These are phyloP conservation scores for Pseudolaguvia tuberculata DNA, from an alignment of 2,113 vertebrate genomes.

Conservation along the genomic window DNA sequence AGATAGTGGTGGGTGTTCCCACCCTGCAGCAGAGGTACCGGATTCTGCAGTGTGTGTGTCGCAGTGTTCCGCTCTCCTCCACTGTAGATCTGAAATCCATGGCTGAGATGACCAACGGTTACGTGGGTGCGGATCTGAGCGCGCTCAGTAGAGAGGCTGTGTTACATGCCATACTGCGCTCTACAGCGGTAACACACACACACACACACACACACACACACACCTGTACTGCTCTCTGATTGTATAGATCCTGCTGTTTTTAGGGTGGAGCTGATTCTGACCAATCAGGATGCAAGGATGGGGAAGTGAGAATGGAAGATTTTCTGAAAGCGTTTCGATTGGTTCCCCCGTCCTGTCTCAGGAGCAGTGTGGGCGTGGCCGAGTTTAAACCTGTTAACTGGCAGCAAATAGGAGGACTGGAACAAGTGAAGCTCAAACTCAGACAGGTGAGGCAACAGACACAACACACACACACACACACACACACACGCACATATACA, in stretches of 20 bases:
- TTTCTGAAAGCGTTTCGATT: constrained; percentile 81
- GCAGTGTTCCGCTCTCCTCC: constrained; percentile 71
- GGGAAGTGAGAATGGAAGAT: constrained; percentile 64
- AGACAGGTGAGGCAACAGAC: constrained; percentile 76
- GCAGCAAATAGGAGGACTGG: constrained; percentile 92
- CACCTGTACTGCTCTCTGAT: too few species aligned
- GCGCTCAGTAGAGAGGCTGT: constrained; percentile 89
- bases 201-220: neutral
- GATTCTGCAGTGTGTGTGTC: constrained; percentile 78
- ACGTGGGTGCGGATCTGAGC: constrained; percentile 87
- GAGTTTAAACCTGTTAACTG: constrained; percentile 79
- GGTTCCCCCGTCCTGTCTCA: constrained; percentile 80
- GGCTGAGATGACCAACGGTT: constrained; percentile 83
- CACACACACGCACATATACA: neutral
- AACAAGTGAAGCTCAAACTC: constrained; percentile 85
- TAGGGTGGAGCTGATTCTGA: constrained; percentile 60
- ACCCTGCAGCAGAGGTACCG: constrained; percentile 76
- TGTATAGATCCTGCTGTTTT: neutral
- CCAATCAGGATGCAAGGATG: constrained; percentile 55
- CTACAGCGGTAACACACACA: constrained; percentile 65
- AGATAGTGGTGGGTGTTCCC: constrained; percentile 86
- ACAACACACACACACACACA: neutral
- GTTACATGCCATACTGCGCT: constrained; percentile 74
- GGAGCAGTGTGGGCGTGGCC: constrained; percentile 75
- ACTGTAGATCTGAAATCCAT: constrained; percentile 68